Percentiles rank a stretch among this genome's conserved stretches.
Evolutionary conservation across 1,140 invertebrate genomes (phyloP).

Genomic region (Drosophila bocqueti): DNA sequence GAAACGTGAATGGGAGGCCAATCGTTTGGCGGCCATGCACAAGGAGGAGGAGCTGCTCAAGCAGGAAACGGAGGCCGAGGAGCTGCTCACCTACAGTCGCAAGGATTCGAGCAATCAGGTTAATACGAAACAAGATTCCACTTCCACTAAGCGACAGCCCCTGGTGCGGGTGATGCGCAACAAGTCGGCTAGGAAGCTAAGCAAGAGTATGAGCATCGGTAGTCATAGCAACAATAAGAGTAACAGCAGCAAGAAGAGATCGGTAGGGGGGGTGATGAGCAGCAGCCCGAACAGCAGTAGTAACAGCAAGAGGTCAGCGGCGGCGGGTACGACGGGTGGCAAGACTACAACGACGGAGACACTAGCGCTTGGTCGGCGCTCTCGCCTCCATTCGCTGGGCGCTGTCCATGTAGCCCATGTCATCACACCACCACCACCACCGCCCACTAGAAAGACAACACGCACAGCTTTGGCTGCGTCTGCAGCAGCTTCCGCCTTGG

Average conservation of each 20-base stretch:
- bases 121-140: conserved; percentile 86
- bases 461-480: conserved; percentile 72
- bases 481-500: conserved; percentile 43
- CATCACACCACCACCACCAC: conserved; percentile 16
- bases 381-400: conserved; percentile 60
- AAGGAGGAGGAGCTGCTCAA: conserved; percentile 90
- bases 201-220: conserved; percentile 54
- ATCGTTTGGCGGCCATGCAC: conserved; percentile 90
- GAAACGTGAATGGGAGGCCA: conserved; percentile 97
- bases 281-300: conserved; percentile 34
- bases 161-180: conserved; percentile 44
- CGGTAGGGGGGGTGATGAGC: conserved; percentile 4
- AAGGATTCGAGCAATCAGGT: conserved; percentile 93
- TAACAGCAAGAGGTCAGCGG: conserved; percentile 47
- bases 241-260: conserved; percentile 12
- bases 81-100: conserved; percentile 89
- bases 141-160: conserved; percentile 42
- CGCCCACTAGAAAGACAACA: conserved; percentile 81
- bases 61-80: conserved; percentile 88
- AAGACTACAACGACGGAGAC: conserved; percentile 10
- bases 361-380: conserved; percentile 31
- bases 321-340: conserved; percentile 2
- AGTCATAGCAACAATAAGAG: conserved; percentile 30
- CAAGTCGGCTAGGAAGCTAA: conserved; percentile 54
- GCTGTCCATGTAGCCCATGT: conserved; percentile 29